Conservation (phyloP, 1,140 invertebrate genomes). For the Neoseiulus cucumeris region DNA sequence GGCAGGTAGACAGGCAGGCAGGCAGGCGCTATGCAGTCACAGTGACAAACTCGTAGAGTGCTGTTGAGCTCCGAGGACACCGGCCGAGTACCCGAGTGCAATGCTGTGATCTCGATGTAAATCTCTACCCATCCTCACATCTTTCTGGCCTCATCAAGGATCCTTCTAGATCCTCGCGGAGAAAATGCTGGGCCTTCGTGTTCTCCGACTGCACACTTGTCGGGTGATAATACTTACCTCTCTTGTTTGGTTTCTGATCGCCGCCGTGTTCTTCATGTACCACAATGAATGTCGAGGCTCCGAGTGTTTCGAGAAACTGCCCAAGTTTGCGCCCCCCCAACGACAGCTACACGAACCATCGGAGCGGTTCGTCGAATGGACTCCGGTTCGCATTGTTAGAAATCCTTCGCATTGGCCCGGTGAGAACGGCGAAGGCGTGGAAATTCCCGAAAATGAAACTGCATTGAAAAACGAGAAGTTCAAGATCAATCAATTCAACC, state of each 20-base stretch:
- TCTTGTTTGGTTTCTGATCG: slow-evolving; percentile 80
- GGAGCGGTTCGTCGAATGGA: neutral
- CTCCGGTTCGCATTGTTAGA: neutral
- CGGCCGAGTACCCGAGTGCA: no score
- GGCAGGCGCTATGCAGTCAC: no score
- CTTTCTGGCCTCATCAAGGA: no score
- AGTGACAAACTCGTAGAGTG: no score
- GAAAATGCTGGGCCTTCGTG: neutral
- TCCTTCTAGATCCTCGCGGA: neutral
- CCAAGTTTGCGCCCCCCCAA: slow-evolving; percentile 17
- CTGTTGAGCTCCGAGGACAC: no score
- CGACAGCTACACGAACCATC: slow-evolving; percentile 9
- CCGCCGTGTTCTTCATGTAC: slow-evolving; percentile 71
- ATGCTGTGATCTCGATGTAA: no score
- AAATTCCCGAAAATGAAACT: slow-evolving; percentile 60
- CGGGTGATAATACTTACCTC: slow-evolving; percentile 83
- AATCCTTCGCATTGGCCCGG: slow-evolving; percentile 42
- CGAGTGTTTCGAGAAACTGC: slow-evolving; percentile 1
- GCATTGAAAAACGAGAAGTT: slow-evolving; percentile 80
- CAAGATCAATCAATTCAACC: slow-evolving; percentile 88
- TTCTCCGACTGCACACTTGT: slow-evolving; percentile 66
- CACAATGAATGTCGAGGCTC: slow-evolving; percentile 53
- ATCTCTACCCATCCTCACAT: no score
- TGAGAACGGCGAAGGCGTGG: slow-evolving; percentile 70
- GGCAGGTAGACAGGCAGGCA: no score